Evolutionary conservation across 2,888 invertebrate genomes (phyloP), one percentile per base, ranked within the genome.

Genomic region (Macaria liturata): DNA sequence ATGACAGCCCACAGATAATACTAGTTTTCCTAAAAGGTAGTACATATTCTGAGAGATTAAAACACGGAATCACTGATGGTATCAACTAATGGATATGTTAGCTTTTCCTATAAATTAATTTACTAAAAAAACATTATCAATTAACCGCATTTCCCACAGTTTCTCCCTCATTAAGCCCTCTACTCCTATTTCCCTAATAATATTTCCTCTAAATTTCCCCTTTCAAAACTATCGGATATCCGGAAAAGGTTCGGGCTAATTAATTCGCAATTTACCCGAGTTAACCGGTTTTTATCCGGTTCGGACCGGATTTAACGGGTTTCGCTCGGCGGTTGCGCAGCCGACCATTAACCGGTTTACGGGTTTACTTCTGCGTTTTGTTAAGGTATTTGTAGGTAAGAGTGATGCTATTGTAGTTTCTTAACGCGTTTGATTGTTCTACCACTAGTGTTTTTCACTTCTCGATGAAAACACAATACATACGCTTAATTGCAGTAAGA

Each of bases 281-380:
- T 65, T 65, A 70, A 69, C 73, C 58, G 61, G 75, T 75, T 78
- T 77, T 78, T 78, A 78, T 54, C 72, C 65, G 68, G 66, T 67
- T 68, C 61, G 62, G 65, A 67, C 68, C 66, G 65, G 57, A 65
- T 62, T 70, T 65, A 57, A 52, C 49, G 9, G 42, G 53, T 40
- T 53, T 53, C 8, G 40, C 45, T 8, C 53, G 45, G 49, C 53
- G 52, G 52, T 57, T 57, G 40, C 49, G 56, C 34, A 44, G 30
- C 42, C 47, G 32, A 47, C 50, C 50, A 50, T 56, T 50, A 52
- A 42, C 42, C 20, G 20, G 20, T 20, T 20, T 20, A 20, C 20
- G 20, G 46, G 50, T 50, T 46, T 46, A 34, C 32, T 43, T 47
- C 46, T 37, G 34, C 34, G 34, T 37, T 37, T 37, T 6, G 34